A percentile compares a stretch with the other conserved stretches of the same genome.
Evolutionary conservation across 2,113 vertebrate species (phyloP).

Genomic region (Dromiciops gliroides): DNA sequence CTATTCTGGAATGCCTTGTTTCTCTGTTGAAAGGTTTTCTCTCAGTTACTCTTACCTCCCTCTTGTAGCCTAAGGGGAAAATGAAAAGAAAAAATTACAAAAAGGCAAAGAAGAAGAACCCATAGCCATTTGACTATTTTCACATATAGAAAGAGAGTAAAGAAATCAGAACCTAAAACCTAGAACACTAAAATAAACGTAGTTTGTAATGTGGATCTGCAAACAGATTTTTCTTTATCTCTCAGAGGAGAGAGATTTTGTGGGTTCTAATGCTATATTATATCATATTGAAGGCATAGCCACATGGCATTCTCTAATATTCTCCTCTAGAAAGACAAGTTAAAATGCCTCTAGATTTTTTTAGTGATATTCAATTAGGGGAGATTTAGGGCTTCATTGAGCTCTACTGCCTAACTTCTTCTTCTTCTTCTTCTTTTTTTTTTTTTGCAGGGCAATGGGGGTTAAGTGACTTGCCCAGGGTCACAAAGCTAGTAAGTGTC

Average conservation of each 20-base stretch:
- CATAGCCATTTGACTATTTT: not conserved
- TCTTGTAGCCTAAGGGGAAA: conserved; percentile 11
- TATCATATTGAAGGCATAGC: not conserved
- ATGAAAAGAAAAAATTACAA: conserved; percentile 23
- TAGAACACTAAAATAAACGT: not conserved
- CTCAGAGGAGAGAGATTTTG: not conserved
- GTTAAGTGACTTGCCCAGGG: too few species aligned
- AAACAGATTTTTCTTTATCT: not conserved
- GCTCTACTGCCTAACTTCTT: not conserved
- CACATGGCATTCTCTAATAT: not conserved
- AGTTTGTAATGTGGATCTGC: not conserved
- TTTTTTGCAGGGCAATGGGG: too few species aligned
- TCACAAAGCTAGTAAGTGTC: too few species aligned
- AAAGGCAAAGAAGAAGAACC: not conserved
- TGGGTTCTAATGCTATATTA: not conserved
- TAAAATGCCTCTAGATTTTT: not conserved
- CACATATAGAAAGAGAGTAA: not conserved
- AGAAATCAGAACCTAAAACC: not conserved
- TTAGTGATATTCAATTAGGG: not conserved
- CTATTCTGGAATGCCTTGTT: not conserved
- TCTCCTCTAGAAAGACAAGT: not conserved
- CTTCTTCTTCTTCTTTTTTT: too few species aligned
- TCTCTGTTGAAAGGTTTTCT: not conserved
- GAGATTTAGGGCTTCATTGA: not conserved
- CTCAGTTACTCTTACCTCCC: not conserved